A percentile compares a stretch with the other conserved stretches of the same genome.
phyloP scores from a whole-genome alignment of 2,113 vertebrate species.

The Notechis scutatus region DNA sequence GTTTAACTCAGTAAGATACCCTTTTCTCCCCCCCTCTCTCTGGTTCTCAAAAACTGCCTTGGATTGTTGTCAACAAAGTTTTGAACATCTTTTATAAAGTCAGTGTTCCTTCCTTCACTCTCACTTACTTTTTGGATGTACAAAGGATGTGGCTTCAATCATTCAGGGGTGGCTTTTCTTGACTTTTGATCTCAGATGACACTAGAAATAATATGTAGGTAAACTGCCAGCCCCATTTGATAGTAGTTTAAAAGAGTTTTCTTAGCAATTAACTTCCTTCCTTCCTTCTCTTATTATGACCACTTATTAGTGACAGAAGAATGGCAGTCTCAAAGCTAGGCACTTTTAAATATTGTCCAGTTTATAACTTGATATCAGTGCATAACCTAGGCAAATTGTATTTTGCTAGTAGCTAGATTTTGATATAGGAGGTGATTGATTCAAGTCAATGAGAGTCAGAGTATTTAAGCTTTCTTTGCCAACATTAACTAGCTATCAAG shows the following conservation, averaged over 20 bases:
- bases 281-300: background rate
- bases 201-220: background rate
- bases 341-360: background rate
- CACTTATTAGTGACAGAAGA: background rate
- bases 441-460: background rate
- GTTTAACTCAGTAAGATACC: background rate
- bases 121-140: background rate
- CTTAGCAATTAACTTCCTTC: background rate
- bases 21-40: background rate
- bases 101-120: background rate
- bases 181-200: background rate
- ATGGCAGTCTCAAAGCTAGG: background rate
- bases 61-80: background rate
- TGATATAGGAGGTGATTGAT: background rate
- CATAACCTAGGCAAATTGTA: background rate
- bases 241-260: background rate
- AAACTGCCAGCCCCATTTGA: background rate
- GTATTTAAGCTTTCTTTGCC: background rate
- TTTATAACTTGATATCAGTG: background rate
- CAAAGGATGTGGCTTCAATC: background rate
- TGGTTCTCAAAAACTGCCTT: background rate
- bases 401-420: background rate
- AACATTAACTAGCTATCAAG: background rate
- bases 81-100: background rate
- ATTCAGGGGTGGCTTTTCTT: background rate